Conservation (phyloP, 2,797 vertebrate species). For the Antennarius maculatus region DNA sequence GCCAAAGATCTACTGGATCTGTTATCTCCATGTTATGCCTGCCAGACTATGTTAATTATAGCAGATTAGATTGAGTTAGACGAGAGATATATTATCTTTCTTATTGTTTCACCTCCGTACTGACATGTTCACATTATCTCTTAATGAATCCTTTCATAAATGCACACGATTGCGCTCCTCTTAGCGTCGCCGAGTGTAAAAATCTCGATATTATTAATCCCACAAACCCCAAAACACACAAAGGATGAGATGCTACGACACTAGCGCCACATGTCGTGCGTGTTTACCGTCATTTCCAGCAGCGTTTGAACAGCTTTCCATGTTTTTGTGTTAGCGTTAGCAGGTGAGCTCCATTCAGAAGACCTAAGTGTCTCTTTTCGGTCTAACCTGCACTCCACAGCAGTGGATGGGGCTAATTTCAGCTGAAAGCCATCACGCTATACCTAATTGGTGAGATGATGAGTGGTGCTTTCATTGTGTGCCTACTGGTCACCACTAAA, state of each 20-base stretch:
- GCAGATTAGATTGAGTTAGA: background rate
- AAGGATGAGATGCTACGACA: too few relatives aligned
- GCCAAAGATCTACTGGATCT: background rate
- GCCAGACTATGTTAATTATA: background rate
- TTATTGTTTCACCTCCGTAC: slow-evolving; percentile 1
- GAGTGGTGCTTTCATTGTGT: slow-evolving; percentile 38
- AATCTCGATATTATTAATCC: too few relatives aligned
- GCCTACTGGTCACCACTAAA: background rate
- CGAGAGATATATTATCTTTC: background rate
- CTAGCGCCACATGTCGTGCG: too few relatives aligned
- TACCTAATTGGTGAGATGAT: slow-evolving; percentile 43
- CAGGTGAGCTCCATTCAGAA: slow-evolving; percentile 2
- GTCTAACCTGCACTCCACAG: slow-evolving; percentile 46
- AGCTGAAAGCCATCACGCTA: slow-evolving; percentile 50
- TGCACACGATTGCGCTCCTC: too few relatives aligned
- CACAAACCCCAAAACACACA: too few relatives aligned
- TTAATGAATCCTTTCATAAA: background rate
- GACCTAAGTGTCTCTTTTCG: too few relatives aligned
- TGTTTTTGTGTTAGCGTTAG: too few relatives aligned
- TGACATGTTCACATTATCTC: slow-evolving; percentile 2
- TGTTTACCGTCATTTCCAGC: too few relatives aligned
- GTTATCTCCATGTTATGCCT: background rate
- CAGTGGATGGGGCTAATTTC: slow-evolving; percentile 45
- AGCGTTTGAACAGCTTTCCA: too few relatives aligned
- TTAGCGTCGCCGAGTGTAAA: too few relatives aligned